Base-by-base conservation (phyloP, 1,140 invertebrate species). In the Drosophila neocordata region DNA sequence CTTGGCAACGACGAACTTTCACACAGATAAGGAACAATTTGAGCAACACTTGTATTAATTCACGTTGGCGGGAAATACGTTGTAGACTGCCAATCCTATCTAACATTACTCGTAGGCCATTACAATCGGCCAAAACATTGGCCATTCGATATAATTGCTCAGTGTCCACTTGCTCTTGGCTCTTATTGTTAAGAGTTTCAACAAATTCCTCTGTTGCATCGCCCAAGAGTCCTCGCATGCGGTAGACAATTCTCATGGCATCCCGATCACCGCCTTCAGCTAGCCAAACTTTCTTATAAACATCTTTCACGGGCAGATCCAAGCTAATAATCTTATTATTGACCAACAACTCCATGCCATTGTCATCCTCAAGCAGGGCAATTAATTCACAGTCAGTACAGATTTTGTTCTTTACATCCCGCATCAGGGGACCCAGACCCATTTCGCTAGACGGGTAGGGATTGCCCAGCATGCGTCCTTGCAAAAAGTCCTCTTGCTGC, bases 151-250 rank as follows among this genome's bases (percentile, higher is more conserved):
- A 99, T 0, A 98, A 95, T 91, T 98, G 96, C 91, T 99, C 98
- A 77, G 98, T 97, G 90, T 99, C 97, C 0, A 98, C 95, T 69
- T 97, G 95, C 89, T 97, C 96, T 73, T 97, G 96, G 73, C 95
- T 96, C 72, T 96, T 97, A 76, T 94, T 93, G 55, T 96, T 97
- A 15, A 99, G 92, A 2, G 96, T 97, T 92, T 99, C 98, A 11
- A 99, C 97, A 92, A 99, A 99, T 92, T 99, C 98, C 91, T 99
- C 98, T 0, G 98, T 99, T 1, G 98, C 98, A 93, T 99, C 98
- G 8, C 98, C 98, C 4, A 99, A 94, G 20, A 99, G 92, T 3
- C 98, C 98, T 72, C 98, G 93, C 98, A 99, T 99, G 53, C 98
- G 95, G 92, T 99, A 99, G n/a, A 99, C 96, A 6, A 99, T 96